phyloP scores from a whole-genome alignment of 1,140 invertebrate species.

The Coptotermes formosanus region DNA sequence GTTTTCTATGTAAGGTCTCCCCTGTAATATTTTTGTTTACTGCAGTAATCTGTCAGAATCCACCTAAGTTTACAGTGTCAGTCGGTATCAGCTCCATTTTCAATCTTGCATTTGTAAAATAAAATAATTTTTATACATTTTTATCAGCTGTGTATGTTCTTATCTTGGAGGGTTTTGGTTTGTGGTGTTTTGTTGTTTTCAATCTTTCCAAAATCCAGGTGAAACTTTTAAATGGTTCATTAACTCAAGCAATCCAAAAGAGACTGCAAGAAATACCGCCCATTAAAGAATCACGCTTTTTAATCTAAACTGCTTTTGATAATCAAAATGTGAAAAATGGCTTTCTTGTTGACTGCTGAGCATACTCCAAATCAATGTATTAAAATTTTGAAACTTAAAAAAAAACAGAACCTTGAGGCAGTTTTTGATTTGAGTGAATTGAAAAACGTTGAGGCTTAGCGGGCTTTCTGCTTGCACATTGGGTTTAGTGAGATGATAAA shows the following conservation, averaged over 20 bases:
- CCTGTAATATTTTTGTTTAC: slow-evolving; percentile 30
- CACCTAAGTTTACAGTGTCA: slow-evolving; percentile 36
- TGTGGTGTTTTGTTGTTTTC: slow-evolving; percentile 9
- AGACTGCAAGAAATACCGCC: neutral
- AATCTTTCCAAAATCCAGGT: neutral
- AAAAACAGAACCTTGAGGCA: neutral
- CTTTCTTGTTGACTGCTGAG: neutral
- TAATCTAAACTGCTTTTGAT: neutral
- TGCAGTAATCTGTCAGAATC: slow-evolving; percentile 35
- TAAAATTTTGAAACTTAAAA: slow-evolving; percentile 13
- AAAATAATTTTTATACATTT: neutral
- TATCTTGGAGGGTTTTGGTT: neutral
- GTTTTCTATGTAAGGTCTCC: slow-evolving; percentile 20
- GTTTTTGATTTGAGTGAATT: slow-evolving; percentile 31
- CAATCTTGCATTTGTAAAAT: slow-evolving; percentile 18
- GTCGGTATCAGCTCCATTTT: slow-evolving; percentile 29
- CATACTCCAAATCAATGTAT: neutral
- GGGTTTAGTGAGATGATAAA: slow-evolving; percentile 28
- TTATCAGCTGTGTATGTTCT: neutral
- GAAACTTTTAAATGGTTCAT: neutral
- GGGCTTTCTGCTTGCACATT: slow-evolving; percentile 31
- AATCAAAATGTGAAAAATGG: neutral
- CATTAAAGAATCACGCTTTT: neutral
- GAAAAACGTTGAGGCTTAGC: slow-evolving; percentile 35
- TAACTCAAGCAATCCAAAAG: neutral